A percentile compares a stretch with the other conserved stretches of the same genome.
Evolutionary conservation across 2,113 vertebrate genomes (phyloP).

Genomic region (Carettochelys insculpta): DNA sequence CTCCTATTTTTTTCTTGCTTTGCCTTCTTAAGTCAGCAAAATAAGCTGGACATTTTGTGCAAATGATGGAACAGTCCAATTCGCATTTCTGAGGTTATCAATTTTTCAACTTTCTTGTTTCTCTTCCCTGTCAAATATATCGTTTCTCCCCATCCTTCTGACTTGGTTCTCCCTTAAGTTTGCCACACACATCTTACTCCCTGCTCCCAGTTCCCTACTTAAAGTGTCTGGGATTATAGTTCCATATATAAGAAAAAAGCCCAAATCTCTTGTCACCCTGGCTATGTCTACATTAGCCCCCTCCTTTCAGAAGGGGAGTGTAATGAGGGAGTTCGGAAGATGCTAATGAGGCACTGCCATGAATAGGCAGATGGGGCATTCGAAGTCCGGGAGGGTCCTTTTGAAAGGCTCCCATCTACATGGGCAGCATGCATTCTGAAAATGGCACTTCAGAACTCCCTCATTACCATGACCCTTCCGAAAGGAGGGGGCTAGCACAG

Average conservation of each 20-base stretch:
- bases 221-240: background rate
- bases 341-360: too few species aligned
- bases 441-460: too few species aligned
- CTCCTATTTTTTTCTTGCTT: rapidly evolving
- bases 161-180: background rate
- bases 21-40: rapidly evolving
- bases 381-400: too few species aligned
- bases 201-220: background rate
- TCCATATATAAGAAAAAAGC: background rate
- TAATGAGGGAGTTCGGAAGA: too few species aligned
- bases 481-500: too few species aligned
- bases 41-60: rapidly evolving
- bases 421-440: too few species aligned
- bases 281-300: too few species aligned
- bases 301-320: too few species aligned
- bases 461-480: too few species aligned
- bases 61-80: rapidly evolving
- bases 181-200: background rate
- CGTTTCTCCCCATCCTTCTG: background rate
- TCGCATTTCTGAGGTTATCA: background rate
- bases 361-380: too few species aligned
- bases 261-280: too few species aligned
- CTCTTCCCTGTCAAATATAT: background rate
- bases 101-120: background rate
- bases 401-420: too few species aligned